Evolutionary conservation across 1,140 invertebrate genomes (phyloP), one percentile per base, ranked within the genome.

Genomic region (Frieseomelitta varia): DNA sequence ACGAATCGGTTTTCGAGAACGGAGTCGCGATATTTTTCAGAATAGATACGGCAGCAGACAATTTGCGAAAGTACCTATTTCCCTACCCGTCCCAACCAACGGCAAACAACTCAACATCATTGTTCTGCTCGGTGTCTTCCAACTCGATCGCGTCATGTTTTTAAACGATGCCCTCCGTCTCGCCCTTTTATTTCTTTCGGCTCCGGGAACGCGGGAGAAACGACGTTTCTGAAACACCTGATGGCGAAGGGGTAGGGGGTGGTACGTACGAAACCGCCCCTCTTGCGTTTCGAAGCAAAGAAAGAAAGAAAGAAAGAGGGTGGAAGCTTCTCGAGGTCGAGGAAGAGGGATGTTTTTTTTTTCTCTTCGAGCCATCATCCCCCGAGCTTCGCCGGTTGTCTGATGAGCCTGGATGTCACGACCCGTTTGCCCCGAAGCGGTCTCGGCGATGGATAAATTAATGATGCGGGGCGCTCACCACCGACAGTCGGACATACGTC

Each of bases 391-490:
- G 72, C 65, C 63, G 10, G 39, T 53, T 78, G 76, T 75, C 76
- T 74, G 82, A 90, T 83, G 79, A 89, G 85, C 67, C 65, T 85
- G 76, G 69, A 88, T 84, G 80, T 67, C 81, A 80, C 86, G 80
- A 56, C 56, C 81, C 84, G 87, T 88, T 86, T 91, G 81, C 83
- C 89, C 89, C 56, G 11, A 39, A 58, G 75, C 69, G 81, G 72
- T 30, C 68, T 68, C 56, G 81, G 87, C 90, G 92, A 93, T 92
- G 88, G 89, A 92, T 93, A 92, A 93, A 93, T 93, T 93, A 91
- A 92, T 92, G 91, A 93, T 91, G 81, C 79, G 71, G 69, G 81
- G 75, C 88, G 82, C 79, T 85, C 81, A 71, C 75, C 61, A 68
- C 27, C 77, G 81, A 85, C 87, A 87, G 87, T 72, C 74, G 87